Conservation (phyloP, 2,888 invertebrate species). For the Ellobium chinense region DNA sequence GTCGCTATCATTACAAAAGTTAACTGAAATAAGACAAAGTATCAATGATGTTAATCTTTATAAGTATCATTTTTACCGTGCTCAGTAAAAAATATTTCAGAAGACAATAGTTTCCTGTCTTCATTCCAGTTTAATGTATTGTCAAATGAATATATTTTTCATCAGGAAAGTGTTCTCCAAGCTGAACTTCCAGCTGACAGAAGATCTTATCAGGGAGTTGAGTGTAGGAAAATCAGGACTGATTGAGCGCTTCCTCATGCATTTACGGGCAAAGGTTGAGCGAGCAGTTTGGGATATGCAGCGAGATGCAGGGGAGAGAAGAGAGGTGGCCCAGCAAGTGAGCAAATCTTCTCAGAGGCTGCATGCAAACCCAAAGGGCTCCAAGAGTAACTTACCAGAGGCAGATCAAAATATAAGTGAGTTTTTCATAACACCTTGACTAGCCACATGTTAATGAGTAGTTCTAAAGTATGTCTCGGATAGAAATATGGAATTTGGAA, state of each 20-base stretch:
- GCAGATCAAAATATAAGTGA: conserved; percentile 66
- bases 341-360: conserved; percentile 31
- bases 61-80: too few relatives aligned
- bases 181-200: conserved; percentile 68
- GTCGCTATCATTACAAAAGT: too few relatives aligned
- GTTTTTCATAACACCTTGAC: conserved; percentile 18
- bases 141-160: too few relatives aligned
- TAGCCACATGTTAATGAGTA: not conserved
- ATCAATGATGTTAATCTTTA: too few relatives aligned
- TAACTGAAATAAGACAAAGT: too few relatives aligned
- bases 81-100: too few relatives aligned
- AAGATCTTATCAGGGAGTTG: conserved; percentile 66
- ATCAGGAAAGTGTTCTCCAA: conserved; percentile 57
- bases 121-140: too few relatives aligned
- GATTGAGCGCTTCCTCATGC: conserved; percentile 67
- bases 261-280: conserved; percentile 63
- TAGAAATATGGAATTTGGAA: not conserved
- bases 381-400: conserved; percentile 55
- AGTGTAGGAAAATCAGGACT: conserved; percentile 58
- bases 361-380: conserved; percentile 37
- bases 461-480: not conserved
- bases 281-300: conserved; percentile 55
- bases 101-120: too few relatives aligned
- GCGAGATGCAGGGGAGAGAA: conserved; percentile 29
- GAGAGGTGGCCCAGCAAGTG: conserved; percentile 31